Percentiles rank a stretch among this genome's conserved stretches.
Conservation (phyloP, 1,140 invertebrate genomes). For the Coboldia fuscipes region DNA sequence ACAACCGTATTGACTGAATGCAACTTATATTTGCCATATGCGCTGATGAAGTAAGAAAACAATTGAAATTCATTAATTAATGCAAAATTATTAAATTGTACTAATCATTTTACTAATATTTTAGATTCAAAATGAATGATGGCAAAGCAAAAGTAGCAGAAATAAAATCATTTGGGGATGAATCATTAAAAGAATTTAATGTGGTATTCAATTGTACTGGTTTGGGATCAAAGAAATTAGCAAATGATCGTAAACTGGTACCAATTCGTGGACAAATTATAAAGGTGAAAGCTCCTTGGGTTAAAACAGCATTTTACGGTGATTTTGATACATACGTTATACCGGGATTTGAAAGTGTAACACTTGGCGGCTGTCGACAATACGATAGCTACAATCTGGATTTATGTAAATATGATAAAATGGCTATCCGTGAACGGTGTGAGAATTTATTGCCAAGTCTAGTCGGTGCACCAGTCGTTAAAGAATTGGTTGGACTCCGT, state of each 20-base stretch:
- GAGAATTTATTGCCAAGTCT: slow-evolving; percentile 47
- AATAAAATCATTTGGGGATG: too few relatives aligned
- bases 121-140: slow-evolving; percentile 31
- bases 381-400: slow-evolving; percentile 51
- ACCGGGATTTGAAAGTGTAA: slow-evolving; percentile 47
- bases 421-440: slow-evolving; percentile 53
- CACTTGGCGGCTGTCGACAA: slow-evolving; percentile 63
- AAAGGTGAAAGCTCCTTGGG: slow-evolving; percentile 71
- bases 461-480: slow-evolving; percentile 34
- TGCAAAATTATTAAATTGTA: slow-evolving; percentile 3
- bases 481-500: slow-evolving; percentile 50
- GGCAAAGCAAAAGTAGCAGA: slow-evolving; percentile 33
- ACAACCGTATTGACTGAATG: slow-evolving; percentile 56
- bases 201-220: slow-evolving; percentile 79
- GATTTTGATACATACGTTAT: slow-evolving; percentile 72
- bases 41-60: slow-evolving; percentile 28
- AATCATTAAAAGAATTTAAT: slow-evolving; percentile 43
- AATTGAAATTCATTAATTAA: slow-evolving; percentile 3
- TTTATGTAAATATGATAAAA: slow-evolving; percentile 45
- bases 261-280: slow-evolving; percentile 78
- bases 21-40: slow-evolving; percentile 51
- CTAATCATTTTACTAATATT: slow-evolving; percentile 4
- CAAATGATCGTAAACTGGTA: slow-evolving; percentile 50
- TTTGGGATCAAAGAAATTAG: slow-evolving; percentile 53
- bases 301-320: slow-evolving; percentile 68